Percentiles rank a stretch among this genome's conserved stretches.
Evolutionary conservation across 1,140 invertebrate species (phyloP).

Genomic region (Mylabris phalerata): DNA sequence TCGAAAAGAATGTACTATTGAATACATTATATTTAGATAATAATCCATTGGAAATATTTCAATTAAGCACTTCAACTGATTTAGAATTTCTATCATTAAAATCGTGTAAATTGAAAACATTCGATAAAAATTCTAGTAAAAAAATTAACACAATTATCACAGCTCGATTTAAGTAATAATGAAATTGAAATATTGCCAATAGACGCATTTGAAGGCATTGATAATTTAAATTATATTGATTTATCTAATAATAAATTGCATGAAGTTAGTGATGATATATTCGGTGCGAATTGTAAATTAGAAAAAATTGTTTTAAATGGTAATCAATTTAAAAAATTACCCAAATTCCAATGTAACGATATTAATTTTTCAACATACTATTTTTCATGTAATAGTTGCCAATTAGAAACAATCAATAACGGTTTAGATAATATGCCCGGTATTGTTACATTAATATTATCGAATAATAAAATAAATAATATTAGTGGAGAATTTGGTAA

Average conservation of each 20-base stretch:
- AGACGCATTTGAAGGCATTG: constrained; percentile 27
- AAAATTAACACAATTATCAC: constrained; percentile 24
- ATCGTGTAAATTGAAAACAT: constrained; percentile 28
- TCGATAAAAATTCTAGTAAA: constrained; percentile 23
- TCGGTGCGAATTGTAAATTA: constrained; percentile 26
- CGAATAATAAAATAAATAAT: constrained; percentile 27
- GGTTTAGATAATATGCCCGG: constrained; percentile 24
- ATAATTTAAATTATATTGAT: constrained; percentile 28
- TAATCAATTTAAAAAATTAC: constrained; percentile 32
- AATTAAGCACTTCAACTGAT: constrained; percentile 21
- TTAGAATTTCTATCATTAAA: constrained; percentile 33
- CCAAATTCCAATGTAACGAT: constrained; percentile 27
- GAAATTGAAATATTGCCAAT: constrained; percentile 23
- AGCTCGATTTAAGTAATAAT: constrained; percentile 37
- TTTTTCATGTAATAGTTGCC: constrained; percentile 37
- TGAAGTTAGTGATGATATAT: constrained; percentile 28
- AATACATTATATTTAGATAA: constrained; percentile 29
- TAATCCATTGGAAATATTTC: constrained; percentile 32
- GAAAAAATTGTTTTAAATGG: constrained; percentile 32
- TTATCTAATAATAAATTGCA: constrained; percentile 34
- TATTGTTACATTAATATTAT: constrained; percentile 29
- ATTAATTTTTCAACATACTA: constrained; percentile 24
- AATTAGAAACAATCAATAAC: constrained; percentile 18
- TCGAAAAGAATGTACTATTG: constrained; percentile 28
- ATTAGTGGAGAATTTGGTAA: constrained; percentile 44